These are phyloP conservation scores for Agelas oroides DNA, from an alignment of 37 sponge, comb jelly and placozoan genomes.

Conservation along the genomic window DNA sequence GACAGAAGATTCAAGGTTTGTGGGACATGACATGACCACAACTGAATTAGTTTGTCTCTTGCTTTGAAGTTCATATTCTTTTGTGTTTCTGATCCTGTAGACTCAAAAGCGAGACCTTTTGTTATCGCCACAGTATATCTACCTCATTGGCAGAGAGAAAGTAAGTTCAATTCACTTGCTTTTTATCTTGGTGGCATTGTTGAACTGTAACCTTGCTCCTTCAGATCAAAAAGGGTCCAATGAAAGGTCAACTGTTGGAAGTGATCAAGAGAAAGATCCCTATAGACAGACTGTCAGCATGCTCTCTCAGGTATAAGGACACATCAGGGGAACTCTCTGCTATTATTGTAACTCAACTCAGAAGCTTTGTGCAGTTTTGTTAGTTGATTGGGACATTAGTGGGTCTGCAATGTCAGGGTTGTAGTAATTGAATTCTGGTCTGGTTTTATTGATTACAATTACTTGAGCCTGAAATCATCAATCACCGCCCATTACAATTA, in stretches of 20 bases:
- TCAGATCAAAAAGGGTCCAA: slow-evolving; percentile 96
- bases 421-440: too few species aligned
- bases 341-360: background rate
- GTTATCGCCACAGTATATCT: slow-evolving; percentile 80
- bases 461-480: too few species aligned
- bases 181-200: too few species aligned
- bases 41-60: background rate
- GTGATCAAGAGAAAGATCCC: slow-evolving; percentile 93
- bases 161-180: slow-evolving; percentile 10
- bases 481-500: too few species aligned
- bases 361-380: too few species aligned
- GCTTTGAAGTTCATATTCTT: background rate
- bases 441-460: too few species aligned
- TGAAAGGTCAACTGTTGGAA: slow-evolving; percentile 91
- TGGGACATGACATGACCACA: background rate
- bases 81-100: background rate
- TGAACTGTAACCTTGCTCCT: too few species aligned
- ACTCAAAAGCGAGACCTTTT: slow-evolving; percentile 87
- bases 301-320: slow-evolving; percentile 75
- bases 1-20: slow-evolving; percentile 92
- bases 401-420: too few species aligned
- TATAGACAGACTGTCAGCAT: slow-evolving; percentile 62
- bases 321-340: background rate
- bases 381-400: too few species aligned
- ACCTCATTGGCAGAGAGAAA: slow-evolving; percentile 95